phyloP scores from a whole-genome alignment of 1,140 invertebrate species.

The Hyles euphorbiae region DNA sequence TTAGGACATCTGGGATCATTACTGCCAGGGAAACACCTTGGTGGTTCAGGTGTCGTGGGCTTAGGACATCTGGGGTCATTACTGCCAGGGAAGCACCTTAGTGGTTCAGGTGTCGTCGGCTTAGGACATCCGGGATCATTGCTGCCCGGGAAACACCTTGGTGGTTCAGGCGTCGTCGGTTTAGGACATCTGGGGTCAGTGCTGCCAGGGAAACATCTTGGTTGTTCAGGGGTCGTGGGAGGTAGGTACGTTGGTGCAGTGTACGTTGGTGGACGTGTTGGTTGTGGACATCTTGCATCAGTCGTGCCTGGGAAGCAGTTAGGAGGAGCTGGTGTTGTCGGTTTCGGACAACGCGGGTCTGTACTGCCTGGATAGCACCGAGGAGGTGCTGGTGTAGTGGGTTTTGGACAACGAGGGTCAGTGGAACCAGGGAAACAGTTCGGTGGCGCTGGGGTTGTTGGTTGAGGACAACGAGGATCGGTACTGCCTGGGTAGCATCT shows the following conservation, averaged over 20 bases:
- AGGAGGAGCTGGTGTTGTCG: slow-evolving; percentile 28
- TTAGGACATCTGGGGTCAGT: slow-evolving; percentile 61
- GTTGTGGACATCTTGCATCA: slow-evolving; percentile 48
- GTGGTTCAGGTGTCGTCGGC: slow-evolving; percentile 38
- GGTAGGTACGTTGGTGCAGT: slow-evolving; percentile 51
- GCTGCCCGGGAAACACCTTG: slow-evolving; percentile 61
- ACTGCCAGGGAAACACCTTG: slow-evolving; percentile 61
- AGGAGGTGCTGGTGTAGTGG: too few relatives aligned
- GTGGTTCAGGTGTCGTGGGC: slow-evolving; percentile 25
- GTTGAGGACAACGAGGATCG: too few relatives aligned
- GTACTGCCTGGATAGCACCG: too few relatives aligned
- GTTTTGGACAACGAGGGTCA: too few relatives aligned
- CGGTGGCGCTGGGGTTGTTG: too few relatives aligned
- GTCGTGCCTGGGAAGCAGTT: slow-evolving; percentile 42
- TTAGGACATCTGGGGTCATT: slow-evolving; percentile 65
- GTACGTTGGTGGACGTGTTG: slow-evolving; percentile 25
- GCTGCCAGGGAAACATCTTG: slow-evolving; percentile 52
- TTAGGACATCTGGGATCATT: slow-evolving; percentile 60
- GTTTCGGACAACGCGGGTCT: slow-evolving; percentile 15
- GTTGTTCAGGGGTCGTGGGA: slow-evolving; percentile 21
- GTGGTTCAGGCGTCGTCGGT: slow-evolving; percentile 34
- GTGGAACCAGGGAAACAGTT: too few relatives aligned
- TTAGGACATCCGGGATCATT: slow-evolving; percentile 59
- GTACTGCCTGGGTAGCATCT: too few relatives aligned
- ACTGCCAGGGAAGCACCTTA: slow-evolving; percentile 64